Conservation (phyloP, 2,888 invertebrate species). For the Nemotelus pantherinus region DNA sequence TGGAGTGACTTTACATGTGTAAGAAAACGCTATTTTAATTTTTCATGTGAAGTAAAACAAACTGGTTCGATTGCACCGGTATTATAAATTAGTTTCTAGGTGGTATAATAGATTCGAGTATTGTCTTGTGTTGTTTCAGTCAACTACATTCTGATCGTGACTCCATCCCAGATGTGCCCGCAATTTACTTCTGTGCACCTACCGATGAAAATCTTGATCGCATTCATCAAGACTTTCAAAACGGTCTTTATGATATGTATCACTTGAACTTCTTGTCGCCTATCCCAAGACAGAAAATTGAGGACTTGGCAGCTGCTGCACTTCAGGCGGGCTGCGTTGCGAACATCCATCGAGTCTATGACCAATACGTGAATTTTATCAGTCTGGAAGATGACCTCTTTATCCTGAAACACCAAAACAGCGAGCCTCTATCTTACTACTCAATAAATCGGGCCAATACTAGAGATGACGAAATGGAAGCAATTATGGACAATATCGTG, state of each 20-base stretch:
- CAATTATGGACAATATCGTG: conserved; percentile 92
- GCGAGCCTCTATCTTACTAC: conserved; percentile 91
- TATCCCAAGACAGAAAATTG: conserved; percentile 90
- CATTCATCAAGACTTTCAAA: conserved; percentile 89
- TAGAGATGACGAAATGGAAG: conserved; percentile 94
- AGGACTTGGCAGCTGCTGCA: conserved; percentile 93
- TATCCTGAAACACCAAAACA: conserved; percentile 90
- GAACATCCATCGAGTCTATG: conserved; percentile 93
- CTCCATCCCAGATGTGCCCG: conserved; percentile 98
- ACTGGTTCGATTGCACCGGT: too few species aligned
- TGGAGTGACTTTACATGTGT: conserved; percentile 98
- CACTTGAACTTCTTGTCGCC: conserved; percentile 97
- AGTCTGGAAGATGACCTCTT: conserved; percentile 98
- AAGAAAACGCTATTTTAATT: conserved; percentile 63
- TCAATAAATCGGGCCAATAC: conserved; percentile 94
- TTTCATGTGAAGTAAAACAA: too few species aligned
- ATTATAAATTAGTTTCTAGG: too few species aligned
- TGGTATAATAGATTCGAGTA: not conserved
- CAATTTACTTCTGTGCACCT: conserved; percentile 97
- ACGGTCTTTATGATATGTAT: conserved; percentile 91
- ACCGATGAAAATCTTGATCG: conserved; percentile 95
- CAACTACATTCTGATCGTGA: conserved; percentile 88
- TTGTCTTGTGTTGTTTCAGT: conserved; percentile 64
- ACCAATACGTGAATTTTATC: conserved; percentile 99
- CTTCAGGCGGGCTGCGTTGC: conserved; percentile 90